phyloP scores from a whole-genome alignment of 1,140 invertebrate genomes.

The Hesperophylax magnus region DNA sequence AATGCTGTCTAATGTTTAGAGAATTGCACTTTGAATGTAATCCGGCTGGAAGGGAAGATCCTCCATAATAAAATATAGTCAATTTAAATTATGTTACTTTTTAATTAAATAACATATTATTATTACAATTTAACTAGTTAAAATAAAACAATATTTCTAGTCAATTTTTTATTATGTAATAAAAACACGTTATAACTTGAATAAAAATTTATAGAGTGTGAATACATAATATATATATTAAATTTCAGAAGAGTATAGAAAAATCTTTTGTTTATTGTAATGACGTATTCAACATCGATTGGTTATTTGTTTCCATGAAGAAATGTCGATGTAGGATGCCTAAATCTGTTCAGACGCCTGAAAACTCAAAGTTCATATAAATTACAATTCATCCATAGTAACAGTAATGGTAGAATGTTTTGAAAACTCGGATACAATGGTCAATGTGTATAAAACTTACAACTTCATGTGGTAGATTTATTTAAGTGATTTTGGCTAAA shows the following conservation, averaged over 20 bases:
- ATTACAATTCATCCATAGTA: too few species aligned
- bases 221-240: constrained; percentile 37
- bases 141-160: constrained; percentile 56
- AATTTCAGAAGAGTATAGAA: constrained; percentile 37
- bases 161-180: constrained; percentile 55
- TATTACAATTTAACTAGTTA: constrained; percentile 51
- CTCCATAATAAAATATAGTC: constrained; percentile 56
- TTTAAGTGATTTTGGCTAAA: constrained; percentile 8
- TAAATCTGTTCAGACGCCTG: too few species aligned
- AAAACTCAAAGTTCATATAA: too few species aligned
- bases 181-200: constrained; percentile 54
- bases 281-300: not conserved
- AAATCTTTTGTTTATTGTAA: constrained; percentile 12
- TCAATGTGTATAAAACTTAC: not conserved
- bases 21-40: constrained; percentile 28
- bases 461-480: not conserved
- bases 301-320: not conserved
- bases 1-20: constrained; percentile 45
- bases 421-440: too few species aligned
- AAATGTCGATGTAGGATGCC: not conserved
- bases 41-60: constrained; percentile 28
- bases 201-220: constrained; percentile 56
- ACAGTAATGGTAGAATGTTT: not conserved
- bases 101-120: constrained; percentile 46
- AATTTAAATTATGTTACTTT: constrained; percentile 57